Base-by-base conservation (phyloP, 2,797 vertebrate species). In the Sibirionetta formosa region DNA sequence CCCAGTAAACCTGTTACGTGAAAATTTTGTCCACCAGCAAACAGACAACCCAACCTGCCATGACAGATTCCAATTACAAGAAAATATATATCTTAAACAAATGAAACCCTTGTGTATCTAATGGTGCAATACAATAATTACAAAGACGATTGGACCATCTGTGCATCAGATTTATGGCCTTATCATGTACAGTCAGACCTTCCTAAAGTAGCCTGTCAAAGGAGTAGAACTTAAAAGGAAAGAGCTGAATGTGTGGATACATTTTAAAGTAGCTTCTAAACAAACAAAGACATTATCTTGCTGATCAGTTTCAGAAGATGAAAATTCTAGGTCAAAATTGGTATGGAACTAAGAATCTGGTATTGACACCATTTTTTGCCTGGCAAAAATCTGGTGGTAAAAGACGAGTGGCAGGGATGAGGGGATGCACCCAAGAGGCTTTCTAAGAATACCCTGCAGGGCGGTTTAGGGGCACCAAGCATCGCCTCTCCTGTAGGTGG, bases 21-120 rank as follows among this genome's bases (percentile, higher is more conserved):
- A 95, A 94, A 75, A 83, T 92, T 96, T 96, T 84, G 70, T 91
- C 93, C 71, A 90, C 82, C 38, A 77, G 90, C 90, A 96, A 95
- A 95, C 40, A 86, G 54, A 86, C 61, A 88, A 78, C 61, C 54
- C 87, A 93, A 91, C 64, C 48, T 78, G 66, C 65, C 69, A 65
- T 23, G 89, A 71, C 86, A 96, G 93, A 87, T 95, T 97, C 93
- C 91, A 95, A 95, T 97, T 97, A 96, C 51, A 95, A 95, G 91
- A 92, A 94, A 96, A 96, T 96, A 97, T 91, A 93, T 82, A 94
- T 95, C 88, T 96, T 90, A 85, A 93, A 93, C 65, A 94, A 97
- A 97, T 97, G 71, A 96, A 97, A 85, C 94, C 94, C 94, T 81
- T 85, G 92, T 94, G 97, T 91, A 94, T 82, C 51, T 94, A 96